Base-by-base conservation (phyloP, 2,113 vertebrate species). In the Embiotoca jacksoni region DNA sequence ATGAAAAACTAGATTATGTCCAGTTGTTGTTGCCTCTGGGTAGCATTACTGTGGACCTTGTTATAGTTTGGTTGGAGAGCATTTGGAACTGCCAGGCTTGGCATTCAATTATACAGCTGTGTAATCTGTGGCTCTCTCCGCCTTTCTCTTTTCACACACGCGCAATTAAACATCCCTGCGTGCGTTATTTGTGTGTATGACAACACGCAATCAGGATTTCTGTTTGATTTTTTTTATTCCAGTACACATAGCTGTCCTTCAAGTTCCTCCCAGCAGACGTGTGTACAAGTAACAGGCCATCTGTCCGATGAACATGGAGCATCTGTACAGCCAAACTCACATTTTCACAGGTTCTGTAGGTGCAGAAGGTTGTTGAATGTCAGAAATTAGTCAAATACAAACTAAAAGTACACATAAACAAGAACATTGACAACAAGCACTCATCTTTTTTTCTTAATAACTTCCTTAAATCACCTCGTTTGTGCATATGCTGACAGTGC, bases 11-110 rank as follows among this genome's bases (percentile, higher is more conserved):
- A 86, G 73, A 89, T 91, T 87, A 76, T 70, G 78, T 91, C 81
- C 81, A 67, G 83, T 61, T 50, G 69, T 70, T 76, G 82, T 76
- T 85, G 85, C 91, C 90, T 75, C 76, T 50, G 86, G 93, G 87
- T 92, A 69, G 89, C 91, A 81, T 80, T 88, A 91, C 94, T 89
- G 88, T 86, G 87, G 93, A 91, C 75, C 83, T 83, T 78, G 81
- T 91, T 92, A 87, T 85, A 72, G 86, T 87, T 85, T 84, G 80
- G 87, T 78, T 87, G 75, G 65, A 75, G 79, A 81, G 66, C 75
- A 77, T 88, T 90, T 86, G 81, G 62, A 88, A 90, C 83, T 79
- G 81, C 73, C 87, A 91, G 80, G 46, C 73, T 66, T 81, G 84
- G 78, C 83, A 85, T 89, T 90, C 83, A 89, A 87, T 91, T 90